Base-by-base conservation (phyloP, 2,888 invertebrate species). In the Platerodrilus igneus region DNA sequence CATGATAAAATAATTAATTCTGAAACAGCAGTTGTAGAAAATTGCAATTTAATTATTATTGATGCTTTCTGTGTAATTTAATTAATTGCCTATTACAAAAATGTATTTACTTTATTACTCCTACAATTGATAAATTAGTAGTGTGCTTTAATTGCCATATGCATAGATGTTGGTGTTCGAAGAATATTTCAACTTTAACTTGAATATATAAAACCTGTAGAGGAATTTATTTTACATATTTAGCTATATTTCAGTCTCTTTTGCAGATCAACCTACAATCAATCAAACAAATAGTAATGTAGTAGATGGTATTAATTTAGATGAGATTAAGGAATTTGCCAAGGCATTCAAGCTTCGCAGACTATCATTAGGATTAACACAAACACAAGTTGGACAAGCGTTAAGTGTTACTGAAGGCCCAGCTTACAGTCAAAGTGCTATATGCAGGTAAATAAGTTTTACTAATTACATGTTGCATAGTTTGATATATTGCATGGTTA, bases 351-450 rank as follows among this genome's bases (percentile, higher is more conserved):
- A 96, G 68, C 77, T 95, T 38, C 79, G 94, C 33, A 83, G 96
- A 57, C 75, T 96, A 47, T 93, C 94, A 7, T 72, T 96, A 52
- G 96, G 96, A 37, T 76, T 96, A 45, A 96, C 96, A 23, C 94
- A 95, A 70, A 95, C 95, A 1, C 96, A 96, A 74, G 92, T 93
- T 36, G 92, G 93, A n/a, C 95, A 95, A 70, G 94, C 96, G 22
- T 73, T 96, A 7, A 94, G 92, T 48, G 87, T 93, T 39, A 94
- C 94, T 13, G 95, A 95, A 72, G 96, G 96, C 36, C 96, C 96
- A 18, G 94, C 95, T 32, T 97, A 97, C 72, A 95, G 94, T 72
- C 96, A 97, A 77, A 94, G 94, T 71, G 96, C 96, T 57, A 97
- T 97, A 68, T 97, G 96, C 89, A 91, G 95, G 95, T 95, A 77